Base-by-base conservation (phyloP, 92 coral and sea anemone genomes). In the Phenganax stokvisi region DNA sequence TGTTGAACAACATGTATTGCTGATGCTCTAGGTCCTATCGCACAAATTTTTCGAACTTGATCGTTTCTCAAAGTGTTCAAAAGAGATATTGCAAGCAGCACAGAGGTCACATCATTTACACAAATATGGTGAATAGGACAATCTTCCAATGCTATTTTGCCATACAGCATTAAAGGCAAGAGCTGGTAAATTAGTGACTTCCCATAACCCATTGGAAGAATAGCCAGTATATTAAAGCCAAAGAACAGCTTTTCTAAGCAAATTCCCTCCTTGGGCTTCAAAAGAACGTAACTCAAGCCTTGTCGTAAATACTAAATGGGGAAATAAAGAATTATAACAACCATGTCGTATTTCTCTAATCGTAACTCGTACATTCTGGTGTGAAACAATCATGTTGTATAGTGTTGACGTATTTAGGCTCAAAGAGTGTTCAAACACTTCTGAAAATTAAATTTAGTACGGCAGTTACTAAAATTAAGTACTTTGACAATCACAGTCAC, bases 121-220 rank as follows among this genome's bases (percentile, higher is more conserved):
- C 60, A 57, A 10, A 10, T 57, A 57, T 9, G 2, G 60, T 37
- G 47, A 37, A 37, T 37, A 37, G 47, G 47, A 37, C 5, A 5
- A 37, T 37, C 47, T 37, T 37, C 47, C 47, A 37, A 37, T 5
- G 47, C 47, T 37, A 37, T 37, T 37, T 37, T 37, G 47, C 3
- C 47, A 37, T 37, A 37, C 47, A 37, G 47, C 10, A 65, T 17
- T 44, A 10, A 65, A 11, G 71, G 71, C 71, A 10, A 17, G 71
- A 65, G 11, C 11, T 65, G 71, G 31, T 17, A 65, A 17, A 10
- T 65, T 17, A 65, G 27, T 17, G 71, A 65, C 6, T 17, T 65
- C 10, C 74, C 74, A 57, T 70, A 70, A 31, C 51, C 74, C 51
- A 54, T 70, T 12, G 74, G 74, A 65, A 65, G 71, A 65, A 15